Conservation (phyloP, 1,140 invertebrate species). For the Danaus plexippus region DNA sequence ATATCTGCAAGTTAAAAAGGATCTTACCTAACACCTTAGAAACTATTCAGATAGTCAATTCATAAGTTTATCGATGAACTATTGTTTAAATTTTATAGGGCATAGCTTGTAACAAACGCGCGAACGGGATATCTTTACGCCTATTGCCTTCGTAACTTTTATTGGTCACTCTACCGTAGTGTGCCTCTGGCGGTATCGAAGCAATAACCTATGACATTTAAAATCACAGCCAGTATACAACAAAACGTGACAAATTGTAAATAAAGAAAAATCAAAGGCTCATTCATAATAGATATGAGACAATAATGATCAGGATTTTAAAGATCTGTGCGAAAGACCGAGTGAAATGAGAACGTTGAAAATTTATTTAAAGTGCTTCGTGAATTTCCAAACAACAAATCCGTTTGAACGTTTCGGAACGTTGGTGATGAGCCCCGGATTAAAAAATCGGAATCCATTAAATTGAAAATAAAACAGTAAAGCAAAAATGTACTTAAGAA, state of each 20-base stretch:
- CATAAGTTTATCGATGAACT: slow-evolving; percentile 11
- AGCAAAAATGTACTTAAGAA: slow-evolving; percentile 48
- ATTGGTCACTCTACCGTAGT: slow-evolving; percentile 30
- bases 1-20: no score
- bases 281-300: slow-evolving; percentile 3
- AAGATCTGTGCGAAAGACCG: slow-evolving; percentile 9
- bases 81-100: slow-evolving; percentile 18
- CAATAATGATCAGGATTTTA: slow-evolving; percentile 9
- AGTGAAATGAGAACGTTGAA: slow-evolving; percentile 10
- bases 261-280: slow-evolving; percentile 11
- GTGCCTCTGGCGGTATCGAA: slow-evolving; percentile 27
- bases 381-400: slow-evolving; percentile 24
- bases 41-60: background rate
- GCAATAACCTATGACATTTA: slow-evolving; percentile 39
- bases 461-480: slow-evolving; percentile 43
- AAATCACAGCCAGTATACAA: slow-evolving; percentile 19
- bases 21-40: background rate
- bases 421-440: slow-evolving; percentile 30
- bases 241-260: slow-evolving; percentile 11
- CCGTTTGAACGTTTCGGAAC: slow-evolving; percentile 24
- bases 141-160: slow-evolving; percentile 38
- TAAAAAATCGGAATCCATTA: slow-evolving; percentile 38
- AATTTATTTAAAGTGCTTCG: slow-evolving; percentile 28
- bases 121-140: slow-evolving; percentile 36
- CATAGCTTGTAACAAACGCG: slow-evolving; percentile 23